A percentile compares a stretch with the other conserved stretches of the same genome.
Conservation (phyloP, 1,140 invertebrate genomes). For the Drosophila bipectinata region DNA sequence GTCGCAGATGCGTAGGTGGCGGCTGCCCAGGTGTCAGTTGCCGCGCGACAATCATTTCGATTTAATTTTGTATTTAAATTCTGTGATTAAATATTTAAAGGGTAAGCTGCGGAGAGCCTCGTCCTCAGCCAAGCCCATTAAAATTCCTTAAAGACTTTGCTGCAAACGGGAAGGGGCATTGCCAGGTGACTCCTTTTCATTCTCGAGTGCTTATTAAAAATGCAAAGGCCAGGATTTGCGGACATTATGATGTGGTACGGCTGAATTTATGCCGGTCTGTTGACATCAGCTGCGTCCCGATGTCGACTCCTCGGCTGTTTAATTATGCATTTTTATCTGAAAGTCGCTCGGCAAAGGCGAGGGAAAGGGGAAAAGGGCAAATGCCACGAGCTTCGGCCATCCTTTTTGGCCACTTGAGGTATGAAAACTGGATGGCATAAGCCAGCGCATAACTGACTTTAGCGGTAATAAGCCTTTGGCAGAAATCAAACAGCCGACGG, state of each 20-base stretch:
- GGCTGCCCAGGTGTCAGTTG: constrained; percentile 59
- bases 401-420: constrained; percentile 38
- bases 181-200: constrained; percentile 73
- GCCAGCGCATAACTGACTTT: constrained; percentile 13
- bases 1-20: constrained; percentile 57
- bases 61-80: constrained; percentile 82
- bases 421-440: constrained; percentile 44
- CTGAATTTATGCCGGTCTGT: constrained; percentile 73
- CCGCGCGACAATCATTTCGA: constrained; percentile 68
- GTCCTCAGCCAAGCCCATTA: constrained; percentile 62
- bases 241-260: constrained; percentile 80
- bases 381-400: constrained; percentile 29
- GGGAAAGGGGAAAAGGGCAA: not conserved
- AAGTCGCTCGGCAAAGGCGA: constrained; percentile 12
- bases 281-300: constrained; percentile 42
- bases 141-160: constrained; percentile 77
- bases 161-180: constrained; percentile 5
- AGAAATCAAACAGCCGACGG: constrained; percentile 16
- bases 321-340: constrained; percentile 81
- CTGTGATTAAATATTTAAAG: constrained; percentile 79
- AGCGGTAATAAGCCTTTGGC: constrained; percentile 33
- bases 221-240: constrained; percentile 79
- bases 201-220: constrained; percentile 83
- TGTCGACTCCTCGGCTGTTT: constrained; percentile 43
- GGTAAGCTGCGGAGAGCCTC: constrained; percentile 67